Base-by-base conservation (phyloP, 2,113 vertebrate genomes). In the Hiodon alosoides region DNA sequence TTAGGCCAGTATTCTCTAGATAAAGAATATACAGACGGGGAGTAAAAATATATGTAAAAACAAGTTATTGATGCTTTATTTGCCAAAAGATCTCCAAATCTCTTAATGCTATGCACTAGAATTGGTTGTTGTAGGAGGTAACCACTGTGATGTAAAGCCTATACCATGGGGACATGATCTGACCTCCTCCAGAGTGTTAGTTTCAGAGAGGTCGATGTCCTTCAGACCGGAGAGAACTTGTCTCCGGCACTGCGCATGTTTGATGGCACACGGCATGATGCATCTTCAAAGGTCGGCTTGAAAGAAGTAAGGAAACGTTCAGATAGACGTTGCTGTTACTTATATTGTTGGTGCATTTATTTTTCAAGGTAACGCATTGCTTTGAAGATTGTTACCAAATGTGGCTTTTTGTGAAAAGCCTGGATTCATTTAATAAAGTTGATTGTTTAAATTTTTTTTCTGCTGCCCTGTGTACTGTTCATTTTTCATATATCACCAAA, bases 351-450 rank as follows among this genome's bases (percentile, higher is more conserved):
- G 90, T 66, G 50, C 81, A 79, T 90, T 87, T 89, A 90, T 92
- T 92, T 91, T 91, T 91, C 85, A 89, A 86, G 86, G 87, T 87
- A 84, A 91, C 78, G 82, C 82, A 59, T 88, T 87, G 82, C 81
- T 79, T 83, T 81, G 85, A 75, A 84, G 89, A 77, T 90, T 87
- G 79, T 91, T 92, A 89, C 84, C 88, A 83, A 85, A 87, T 83
- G 90, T 89, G 86, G 79, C 82, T 83, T 64, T 80, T 72, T 75
- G 3, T 72, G 53, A 67, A 84, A 79, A 71, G 81, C 81, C 62
- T 70, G 79, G 83, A 79, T 90, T 88, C 87, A 79, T 87, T 86
- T 85, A 95, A 91, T 95, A 95, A 96, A 95, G 86, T 76, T 88
- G 78, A 90, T 91, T 31, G 31, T 31, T 86, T 91, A 89, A 76